Conservation (phyloP, 2,888 invertebrate genomes). For the Microdon myrmicae region DNA sequence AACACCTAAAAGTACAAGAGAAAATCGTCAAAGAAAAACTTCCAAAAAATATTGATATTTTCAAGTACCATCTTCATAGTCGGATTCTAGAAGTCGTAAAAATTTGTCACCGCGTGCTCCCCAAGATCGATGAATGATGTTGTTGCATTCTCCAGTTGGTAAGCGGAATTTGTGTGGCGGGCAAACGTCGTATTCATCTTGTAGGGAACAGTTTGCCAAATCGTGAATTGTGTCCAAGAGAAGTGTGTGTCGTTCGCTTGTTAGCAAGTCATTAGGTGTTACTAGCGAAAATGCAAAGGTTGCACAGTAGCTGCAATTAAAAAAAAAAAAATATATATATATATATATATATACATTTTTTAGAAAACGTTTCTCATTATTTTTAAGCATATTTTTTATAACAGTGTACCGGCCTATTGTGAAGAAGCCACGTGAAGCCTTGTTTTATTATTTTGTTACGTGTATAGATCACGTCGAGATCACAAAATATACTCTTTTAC, state of each 20-base stretch:
- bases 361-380: too few species aligned
- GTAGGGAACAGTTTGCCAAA: conserved; percentile 55
- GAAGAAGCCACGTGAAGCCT: too few species aligned
- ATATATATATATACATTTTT: too few species aligned
- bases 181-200: conserved; percentile 68
- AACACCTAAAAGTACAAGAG: conserved; percentile 31
- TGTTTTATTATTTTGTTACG: too few species aligned
- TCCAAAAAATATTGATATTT: background rate
- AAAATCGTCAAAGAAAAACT: background rate
- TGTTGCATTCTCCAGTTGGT: conserved; percentile 87
- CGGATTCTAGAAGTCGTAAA: conserved; percentile 76
- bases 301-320: conserved; percentile 58
- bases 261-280: conserved; percentile 62
- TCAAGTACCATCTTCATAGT: conserved; percentile 72
- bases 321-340: background rate
- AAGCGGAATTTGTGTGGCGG: conserved; percentile 86
- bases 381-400: too few species aligned
- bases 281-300: conserved; percentile 56
- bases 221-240: conserved; percentile 59
- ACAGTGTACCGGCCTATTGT: too few species aligned
- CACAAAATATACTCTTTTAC: too few species aligned
- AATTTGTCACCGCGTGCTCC: conserved; percentile 84
- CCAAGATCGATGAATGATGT: conserved; percentile 85
- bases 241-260: conserved; percentile 58
- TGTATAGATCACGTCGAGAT: too few species aligned